Percentiles rank a stretch among this genome's conserved stretches.
phyloP scores from a whole-genome alignment of 2,888 invertebrate species.

The Drosophila paucipuncta region DNA sequence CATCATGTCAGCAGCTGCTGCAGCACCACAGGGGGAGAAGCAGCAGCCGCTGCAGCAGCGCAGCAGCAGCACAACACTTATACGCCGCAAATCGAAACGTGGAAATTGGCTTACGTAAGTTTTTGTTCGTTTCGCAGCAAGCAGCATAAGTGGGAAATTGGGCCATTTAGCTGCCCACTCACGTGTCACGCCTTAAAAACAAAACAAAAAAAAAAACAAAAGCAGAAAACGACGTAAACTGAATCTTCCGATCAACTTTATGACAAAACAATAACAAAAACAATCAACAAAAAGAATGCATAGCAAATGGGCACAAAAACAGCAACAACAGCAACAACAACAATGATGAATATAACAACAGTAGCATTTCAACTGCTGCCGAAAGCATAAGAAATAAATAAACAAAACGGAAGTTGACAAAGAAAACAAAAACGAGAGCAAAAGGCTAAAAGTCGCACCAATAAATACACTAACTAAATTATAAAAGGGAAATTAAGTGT shows the following conservation, averaged over 20 bases:
- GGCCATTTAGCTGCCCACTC: constrained; percentile 28
- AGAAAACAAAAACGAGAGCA: constrained; percentile 49
- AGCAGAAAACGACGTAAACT: constrained; percentile 13
- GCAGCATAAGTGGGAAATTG: constrained; percentile 43
- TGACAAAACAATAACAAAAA: constrained; percentile 55
- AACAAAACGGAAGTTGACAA: constrained; percentile 74
- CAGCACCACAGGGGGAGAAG: constrained; percentile 42
- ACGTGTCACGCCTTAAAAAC: constrained; percentile 21
- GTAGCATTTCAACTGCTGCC: constrained; percentile 41
- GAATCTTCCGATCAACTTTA: constrained; percentile 64
- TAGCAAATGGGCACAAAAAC: constrained; percentile 51
- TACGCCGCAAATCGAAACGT: constrained; percentile 80
- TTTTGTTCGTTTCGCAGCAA: constrained; percentile 42
- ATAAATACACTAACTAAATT: constrained; percentile 26
- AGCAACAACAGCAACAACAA: constrained; percentile 25
- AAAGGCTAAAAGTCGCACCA: constrained; percentile 24
- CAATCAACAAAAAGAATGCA: constrained; percentile 58
- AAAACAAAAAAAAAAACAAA: background rate
- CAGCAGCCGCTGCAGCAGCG: constrained; percentile 42
- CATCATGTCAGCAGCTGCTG: constrained; percentile 58
- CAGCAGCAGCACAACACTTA: constrained; percentile 49
- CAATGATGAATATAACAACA: constrained; percentile 16
- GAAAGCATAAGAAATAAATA: constrained; percentile 61
- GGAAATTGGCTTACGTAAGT: constrained; percentile 85
- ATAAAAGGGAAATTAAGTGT: background rate